These are phyloP conservation scores for Gymnoscopelus microlampas DNA, from an alignment of 2,797 vertebrate species.

Conservation along the genomic window DNA sequence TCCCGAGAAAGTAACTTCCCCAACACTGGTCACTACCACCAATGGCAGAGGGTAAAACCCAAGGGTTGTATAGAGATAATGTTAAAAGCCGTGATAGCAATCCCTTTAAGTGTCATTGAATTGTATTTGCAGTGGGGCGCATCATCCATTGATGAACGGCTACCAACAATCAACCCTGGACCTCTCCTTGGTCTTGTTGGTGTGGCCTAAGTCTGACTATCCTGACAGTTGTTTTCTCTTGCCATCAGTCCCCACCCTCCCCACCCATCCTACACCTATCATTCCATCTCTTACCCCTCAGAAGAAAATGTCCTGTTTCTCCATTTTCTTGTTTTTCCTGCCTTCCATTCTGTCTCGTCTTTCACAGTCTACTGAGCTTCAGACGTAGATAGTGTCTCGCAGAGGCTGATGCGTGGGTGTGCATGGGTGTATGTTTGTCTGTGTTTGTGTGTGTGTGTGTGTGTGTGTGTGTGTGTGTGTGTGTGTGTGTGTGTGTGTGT, in stretches of 20 bases:
- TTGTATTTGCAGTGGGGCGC: no score
- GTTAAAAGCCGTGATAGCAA: no score
- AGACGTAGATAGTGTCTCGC: constrained; percentile 69
- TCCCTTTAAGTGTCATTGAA: no score
- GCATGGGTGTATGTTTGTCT: constrained; percentile 8
- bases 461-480: neutral
- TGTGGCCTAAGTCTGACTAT: constrained; percentile 48
- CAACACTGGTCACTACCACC: no score
- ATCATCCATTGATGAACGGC: neutral
- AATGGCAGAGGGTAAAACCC: no score
- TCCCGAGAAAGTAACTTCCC: no score
- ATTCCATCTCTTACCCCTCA: constrained; percentile 58
- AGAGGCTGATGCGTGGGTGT: constrained; percentile 30
- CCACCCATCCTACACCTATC: constrained; percentile 49
- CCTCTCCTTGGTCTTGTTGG: constrained; percentile 1
- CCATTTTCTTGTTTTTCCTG: constrained; percentile 72
- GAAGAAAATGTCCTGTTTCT: constrained; percentile 55
- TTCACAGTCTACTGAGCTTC: constrained; percentile 78
- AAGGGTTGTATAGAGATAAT: no score
- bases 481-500: constrained; percentile 25
- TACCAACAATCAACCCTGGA: neutral
- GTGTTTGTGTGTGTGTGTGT: constrained; percentile 9
- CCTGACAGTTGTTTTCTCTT: constrained; percentile 32
- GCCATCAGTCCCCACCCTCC: constrained; percentile 1
- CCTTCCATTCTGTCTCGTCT: constrained; percentile 70